A percentile compares a stretch with the other conserved stretches of the same genome.
phyloP scores from a whole-genome alignment of 2,797 vertebrate genomes.

The Mormyrops attenuatus region DNA sequence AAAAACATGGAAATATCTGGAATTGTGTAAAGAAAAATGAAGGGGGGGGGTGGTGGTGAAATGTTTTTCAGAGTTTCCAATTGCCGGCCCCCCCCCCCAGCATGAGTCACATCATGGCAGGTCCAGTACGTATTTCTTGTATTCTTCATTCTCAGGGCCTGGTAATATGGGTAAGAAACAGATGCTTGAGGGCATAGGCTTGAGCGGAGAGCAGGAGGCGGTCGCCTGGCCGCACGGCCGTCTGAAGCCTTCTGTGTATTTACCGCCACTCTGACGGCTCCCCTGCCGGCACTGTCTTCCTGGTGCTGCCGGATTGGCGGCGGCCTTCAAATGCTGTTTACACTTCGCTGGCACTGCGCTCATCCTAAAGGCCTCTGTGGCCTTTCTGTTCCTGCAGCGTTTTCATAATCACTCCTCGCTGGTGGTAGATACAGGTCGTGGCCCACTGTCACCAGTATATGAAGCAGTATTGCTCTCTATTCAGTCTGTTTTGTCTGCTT shows the following conservation, averaged over 20 bases:
- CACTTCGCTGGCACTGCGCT: not conserved
- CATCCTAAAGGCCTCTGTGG: not conserved
- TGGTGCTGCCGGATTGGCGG: not conserved
- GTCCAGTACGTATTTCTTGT: slow-evolving; percentile 10
- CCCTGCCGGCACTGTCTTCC: not conserved
- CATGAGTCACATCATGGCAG: slow-evolving; percentile 24
- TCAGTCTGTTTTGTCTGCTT: not conserved
- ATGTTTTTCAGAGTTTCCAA: slow-evolving; percentile 6
- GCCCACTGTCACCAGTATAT: slow-evolving; percentile 22
- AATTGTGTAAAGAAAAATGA: not conserved
- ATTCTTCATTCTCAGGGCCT: slow-evolving; percentile 21
- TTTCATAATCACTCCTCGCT: not conserved
- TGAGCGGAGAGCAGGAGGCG: not conserved
- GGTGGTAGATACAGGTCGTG: slow-evolving; percentile 38
- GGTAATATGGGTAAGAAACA: slow-evolving; percentile 6
- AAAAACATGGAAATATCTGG: not conserved
- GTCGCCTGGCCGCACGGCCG: not conserved
- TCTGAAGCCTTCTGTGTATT: not conserved
- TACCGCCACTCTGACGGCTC: not conserved
- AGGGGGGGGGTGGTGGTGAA: not conserved
- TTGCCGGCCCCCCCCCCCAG: not conserved
- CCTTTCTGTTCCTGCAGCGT: not conserved
- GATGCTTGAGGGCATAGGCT: not conserved
- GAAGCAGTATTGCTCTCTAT: not conserved
- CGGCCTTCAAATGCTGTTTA: not conserved